Evolutionary conservation across 1,140 invertebrate species (phyloP).

Genomic region (Stenopsyche tienmushanensis): DNA sequence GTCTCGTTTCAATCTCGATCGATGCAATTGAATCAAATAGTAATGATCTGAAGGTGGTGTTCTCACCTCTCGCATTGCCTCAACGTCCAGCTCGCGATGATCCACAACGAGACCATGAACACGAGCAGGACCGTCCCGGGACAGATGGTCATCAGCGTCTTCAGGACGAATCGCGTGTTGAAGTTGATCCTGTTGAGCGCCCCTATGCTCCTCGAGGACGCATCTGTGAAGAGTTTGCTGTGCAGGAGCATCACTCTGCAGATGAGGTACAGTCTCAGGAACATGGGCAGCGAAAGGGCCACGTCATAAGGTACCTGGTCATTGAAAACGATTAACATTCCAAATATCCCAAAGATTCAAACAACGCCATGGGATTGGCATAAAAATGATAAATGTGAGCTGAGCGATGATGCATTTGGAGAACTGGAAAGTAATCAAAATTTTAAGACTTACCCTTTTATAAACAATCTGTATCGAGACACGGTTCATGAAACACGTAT

Average conservation of each 20-base stretch:
- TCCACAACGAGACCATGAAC: constrained; percentile 99
- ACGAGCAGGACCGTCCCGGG: constrained; percentile 97
- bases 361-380: no score
- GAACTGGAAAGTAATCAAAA: no score
- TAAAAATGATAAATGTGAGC: no score
- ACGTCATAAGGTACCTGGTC: constrained; percentile 90
- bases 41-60: not conserved
- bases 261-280: constrained; percentile 97
- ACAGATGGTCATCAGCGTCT: constrained; percentile 99
- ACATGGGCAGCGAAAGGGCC: constrained; percentile 97
- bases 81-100: constrained; percentile 98
- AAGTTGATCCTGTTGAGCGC: constrained; percentile 99
- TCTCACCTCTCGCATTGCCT: constrained; percentile 97
- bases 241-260: constrained; percentile 99
- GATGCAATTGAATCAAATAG: not conserved
- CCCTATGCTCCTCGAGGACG: constrained; percentile 90
- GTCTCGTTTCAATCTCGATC: not conserved
- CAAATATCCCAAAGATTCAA: not conserved
- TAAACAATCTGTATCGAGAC: no score
- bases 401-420: no score
- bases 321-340: constrained; percentile 16
- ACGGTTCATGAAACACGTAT: no score
- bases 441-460: no score
- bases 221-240: constrained; percentile 98
- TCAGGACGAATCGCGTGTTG: constrained; percentile 98